Base-by-base conservation (phyloP, 2,797 vertebrate species). In the Pangasius sanitwongsei region DNA sequence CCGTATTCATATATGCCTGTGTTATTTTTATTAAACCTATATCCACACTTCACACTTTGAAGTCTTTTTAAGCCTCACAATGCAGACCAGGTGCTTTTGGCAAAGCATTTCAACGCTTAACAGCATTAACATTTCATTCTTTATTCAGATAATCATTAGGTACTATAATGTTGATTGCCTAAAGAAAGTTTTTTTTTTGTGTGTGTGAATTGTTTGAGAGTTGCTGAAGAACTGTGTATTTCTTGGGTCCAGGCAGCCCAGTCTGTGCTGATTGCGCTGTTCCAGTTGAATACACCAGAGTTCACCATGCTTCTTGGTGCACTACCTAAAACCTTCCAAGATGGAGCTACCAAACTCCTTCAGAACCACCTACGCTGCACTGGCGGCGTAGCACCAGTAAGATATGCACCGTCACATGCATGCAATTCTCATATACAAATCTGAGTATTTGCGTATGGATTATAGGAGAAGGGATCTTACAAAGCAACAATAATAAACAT, bases 271-370 rank as follows among this genome's bases (percentile, higher is more conserved):
- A 99, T 99, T 93, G 95, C 98, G 3, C 95, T 99, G 92, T 99
- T 99, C 95, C 97, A 99, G 94, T 97, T 99, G 92, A 99, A 99
- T 94, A 99, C 98, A 67, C 98, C 98, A 83, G 98, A 99, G 96
- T 99, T 99, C 95, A 98, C 97, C 91, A 99, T 98, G 98, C 94
- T 99, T 7, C 94, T 99, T 94, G 97, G 97, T 94, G 98, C 98
- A 94, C 96, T 99, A 93, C 98, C 98, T 95, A 99, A 99, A 97
- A 98, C 98, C 86, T 99, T 99, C 93, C 98, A 99, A 93, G 98
- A 99, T 87, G 98, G 98, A 92, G 98, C 98, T 94, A 99, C 98
- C 89, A 99, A 98, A 92, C 96, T 99, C 87, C 97, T 99, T 89
- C 97, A 99, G 92, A 99, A 98, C 94, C 98, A 99, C 91, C 97